Conservation (phyloP, 2,888 invertebrate species). For the Saturnia japonica region DNA sequence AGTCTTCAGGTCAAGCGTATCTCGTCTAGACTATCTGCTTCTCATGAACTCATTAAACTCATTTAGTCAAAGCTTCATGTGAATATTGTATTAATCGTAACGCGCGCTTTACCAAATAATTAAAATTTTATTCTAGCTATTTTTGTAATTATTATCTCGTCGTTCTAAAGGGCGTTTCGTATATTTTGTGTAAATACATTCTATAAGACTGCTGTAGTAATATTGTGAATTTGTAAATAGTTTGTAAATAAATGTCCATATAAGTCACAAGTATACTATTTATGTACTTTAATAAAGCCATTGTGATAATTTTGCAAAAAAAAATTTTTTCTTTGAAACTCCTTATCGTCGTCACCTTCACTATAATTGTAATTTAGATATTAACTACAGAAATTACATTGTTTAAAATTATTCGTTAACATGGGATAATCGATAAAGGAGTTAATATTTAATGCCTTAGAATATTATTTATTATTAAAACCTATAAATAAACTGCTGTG, state of each 20-base stretch:
- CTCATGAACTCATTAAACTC: slow-evolving; percentile 49
- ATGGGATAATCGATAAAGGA: not conserved
- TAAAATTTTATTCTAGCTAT: slow-evolving; percentile 70
- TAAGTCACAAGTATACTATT: slow-evolving; percentile 82
- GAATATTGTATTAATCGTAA: slow-evolving; percentile 71
- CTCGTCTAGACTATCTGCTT: slow-evolving; percentile 75
- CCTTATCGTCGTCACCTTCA: slow-evolving; percentile 10
- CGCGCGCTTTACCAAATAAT: slow-evolving; percentile 80
- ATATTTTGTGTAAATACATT: slow-evolving; percentile 78
- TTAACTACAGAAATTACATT: not conserved
- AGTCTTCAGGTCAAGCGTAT: slow-evolving; percentile 75
- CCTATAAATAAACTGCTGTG: not conserved
- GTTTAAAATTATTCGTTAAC: not conserved
- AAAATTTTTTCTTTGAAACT: slow-evolving; percentile 53
- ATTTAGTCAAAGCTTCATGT: slow-evolving; percentile 77
- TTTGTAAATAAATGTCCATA: slow-evolving; percentile 79
- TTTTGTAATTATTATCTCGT: slow-evolving; percentile 74
- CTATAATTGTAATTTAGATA: not conserved
- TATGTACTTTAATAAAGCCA: slow-evolving; percentile 83
- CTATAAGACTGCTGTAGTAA: slow-evolving; percentile 82
- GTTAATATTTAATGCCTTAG: not conserved
- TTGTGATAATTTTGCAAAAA: slow-evolving; percentile 81
- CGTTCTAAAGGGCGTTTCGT: slow-evolving; percentile 71
- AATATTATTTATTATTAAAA: not conserved
- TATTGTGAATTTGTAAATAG: slow-evolving; percentile 79